A percentile compares a stretch with the other conserved stretches of the same genome.
phyloP scores from a whole-genome alignment of 35 echinoderm and acorn worm species.

The Chiridota heheva region DNA sequence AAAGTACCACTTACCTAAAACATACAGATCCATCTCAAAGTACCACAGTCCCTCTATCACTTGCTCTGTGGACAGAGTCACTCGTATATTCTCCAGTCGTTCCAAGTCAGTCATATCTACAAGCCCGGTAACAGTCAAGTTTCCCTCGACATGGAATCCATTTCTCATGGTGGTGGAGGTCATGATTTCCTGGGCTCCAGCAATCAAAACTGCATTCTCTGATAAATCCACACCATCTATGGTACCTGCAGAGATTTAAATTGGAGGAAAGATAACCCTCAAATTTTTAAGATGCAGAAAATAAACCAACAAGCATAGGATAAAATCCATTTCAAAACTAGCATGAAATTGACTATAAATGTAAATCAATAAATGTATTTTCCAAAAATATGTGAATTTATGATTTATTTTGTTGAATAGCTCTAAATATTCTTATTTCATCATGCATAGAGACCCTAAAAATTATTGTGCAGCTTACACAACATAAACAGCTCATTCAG shows the following conservation, averaged over 20 bases:
- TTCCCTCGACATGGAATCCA: conserved; percentile 45
- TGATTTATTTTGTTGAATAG: no score
- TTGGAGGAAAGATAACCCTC: no score
- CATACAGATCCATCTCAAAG: conserved; percentile 36
- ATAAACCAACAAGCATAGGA: no score
- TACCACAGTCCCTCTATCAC: conserved; percentile 36
- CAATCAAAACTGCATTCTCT: conserved; percentile 49
- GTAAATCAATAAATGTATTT: no score
- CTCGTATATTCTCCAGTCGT: conserved; percentile 19
- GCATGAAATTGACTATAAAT: no score
- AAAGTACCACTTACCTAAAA: not conserved
- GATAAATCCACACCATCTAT: conserved; percentile 50
- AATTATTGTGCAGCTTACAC: no score
- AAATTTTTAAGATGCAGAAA: no score
- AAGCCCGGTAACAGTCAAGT: conserved; percentile 33
- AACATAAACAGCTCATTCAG: no score
- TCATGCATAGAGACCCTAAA: no score
- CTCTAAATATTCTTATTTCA: no score
- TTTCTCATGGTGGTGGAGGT: conserved; percentile 18
- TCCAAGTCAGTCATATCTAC: conserved; percentile 51
- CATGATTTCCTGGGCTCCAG: conserved; percentile 27
- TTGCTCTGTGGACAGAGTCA: conserved; percentile 45
- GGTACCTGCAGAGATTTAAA: not conserved
- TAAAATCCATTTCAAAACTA: no score
- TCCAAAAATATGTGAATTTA: no score